Base-by-base conservation (phyloP, 2,797 vertebrate genomes). In the Muscicapa striata region DNA sequence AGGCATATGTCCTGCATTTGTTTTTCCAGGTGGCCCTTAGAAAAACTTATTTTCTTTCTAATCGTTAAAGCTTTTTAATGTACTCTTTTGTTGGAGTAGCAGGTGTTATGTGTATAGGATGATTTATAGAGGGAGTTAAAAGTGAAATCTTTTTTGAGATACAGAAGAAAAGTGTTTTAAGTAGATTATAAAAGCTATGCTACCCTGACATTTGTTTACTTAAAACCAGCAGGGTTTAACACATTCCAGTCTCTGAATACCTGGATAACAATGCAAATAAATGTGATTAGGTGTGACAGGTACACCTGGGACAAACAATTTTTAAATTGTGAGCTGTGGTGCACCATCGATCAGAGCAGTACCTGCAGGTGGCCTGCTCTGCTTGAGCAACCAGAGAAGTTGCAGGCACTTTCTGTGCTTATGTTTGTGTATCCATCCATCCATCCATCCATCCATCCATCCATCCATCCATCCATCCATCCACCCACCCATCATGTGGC, bases 81-180 rank as follows among this genome's bases (percentile, higher is more conserved):
- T 87, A 83, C 40, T 76, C 57, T 48, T 63, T 64, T 94, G 55
- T 74, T 93, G 49, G 30, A 92, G 58, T 63, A 94, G 57, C 90
- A 95, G 69, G 40, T 77, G 83, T 63, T 95, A 13, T 4, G 16
- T 32, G 45, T 45, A 63, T 89, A 78, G 72, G 41, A 70, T 94
- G 90, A 82, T 93, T 95, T 88, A 87, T 46, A 67, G 10, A 19
- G 54, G n/a, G 51, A 89, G 73, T 48, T 84, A 79, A 97, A 94
- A 30, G n/a, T 40, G 55, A 91, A 43, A 72, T 74, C 45, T 89
- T 91, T 66, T 95, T 94, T 90, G 76, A 86, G 66, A 58, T 52
- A 78, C 38, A 67, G 26, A 64, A 91, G 67, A 74, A 89, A 82
- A 59, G 34, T 81, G 54, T 58, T 93, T 81, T 84, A 86, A 89